A percentile compares a stretch with the other conserved stretches of the same genome.
These are phyloP conservation scores for Sturnira hondurensis DNA, from an alignment of 2,113 vertebrate species.

Conservation along the genomic window DNA sequence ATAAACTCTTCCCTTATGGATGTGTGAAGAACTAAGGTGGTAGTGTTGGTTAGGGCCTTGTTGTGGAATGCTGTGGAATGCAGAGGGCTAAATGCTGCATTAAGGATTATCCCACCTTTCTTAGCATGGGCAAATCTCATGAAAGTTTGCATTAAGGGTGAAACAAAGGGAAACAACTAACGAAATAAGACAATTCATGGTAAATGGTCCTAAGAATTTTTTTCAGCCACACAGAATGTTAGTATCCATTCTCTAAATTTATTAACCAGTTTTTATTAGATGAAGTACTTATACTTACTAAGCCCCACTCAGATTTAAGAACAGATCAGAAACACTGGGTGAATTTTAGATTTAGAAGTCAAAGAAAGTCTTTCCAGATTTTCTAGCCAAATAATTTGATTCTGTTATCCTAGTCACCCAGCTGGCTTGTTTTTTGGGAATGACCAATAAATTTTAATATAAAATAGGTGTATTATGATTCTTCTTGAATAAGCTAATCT, in stretches of 20 bases:
- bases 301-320: neutral
- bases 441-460: slow-evolving; percentile 4
- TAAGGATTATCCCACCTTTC: neutral
- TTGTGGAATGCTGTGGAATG: slow-evolving; percentile 15
- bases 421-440: slow-evolving; percentile 18
- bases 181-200: neutral
- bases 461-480: neutral
- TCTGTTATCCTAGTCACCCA: neutral
- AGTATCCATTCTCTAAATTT: neutral
- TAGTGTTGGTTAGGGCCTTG: neutral
- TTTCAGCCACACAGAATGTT: neutral
- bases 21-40: neutral
- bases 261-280: slow-evolving; percentile 17
- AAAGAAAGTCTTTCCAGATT: slow-evolving; percentile 17
- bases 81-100: neutral
- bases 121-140: neutral
- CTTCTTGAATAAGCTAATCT: slow-evolving; percentile 4
- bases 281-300: neutral
- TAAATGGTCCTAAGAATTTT: neutral
- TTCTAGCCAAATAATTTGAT: slow-evolving; percentile 7
- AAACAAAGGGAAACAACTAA: slow-evolving; percentile 6
- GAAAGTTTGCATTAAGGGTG: neutral
- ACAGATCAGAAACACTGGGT: neutral
- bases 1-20: neutral
- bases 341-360: slow-evolving; percentile 2